These are phyloP conservation scores for Paramormyrops kingsleyae DNA, from an alignment of 2,113 vertebrate species.

Conservation along the genomic window DNA sequence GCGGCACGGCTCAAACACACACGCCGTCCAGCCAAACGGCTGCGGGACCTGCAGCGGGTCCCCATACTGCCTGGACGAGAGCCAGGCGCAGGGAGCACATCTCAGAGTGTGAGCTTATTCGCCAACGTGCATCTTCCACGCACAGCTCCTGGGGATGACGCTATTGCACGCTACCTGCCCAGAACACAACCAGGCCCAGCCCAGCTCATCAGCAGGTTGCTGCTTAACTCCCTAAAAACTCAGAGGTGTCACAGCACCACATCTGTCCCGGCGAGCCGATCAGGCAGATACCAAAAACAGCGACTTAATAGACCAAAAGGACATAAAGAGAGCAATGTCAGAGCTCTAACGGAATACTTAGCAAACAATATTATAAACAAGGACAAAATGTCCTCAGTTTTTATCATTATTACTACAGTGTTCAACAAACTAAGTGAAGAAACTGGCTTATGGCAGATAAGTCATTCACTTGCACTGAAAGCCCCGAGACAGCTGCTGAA, in stretches of 20 bases:
- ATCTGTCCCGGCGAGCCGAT: background rate
- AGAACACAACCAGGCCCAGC: background rate
- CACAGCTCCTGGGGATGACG: background rate
- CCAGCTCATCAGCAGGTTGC: background rate
- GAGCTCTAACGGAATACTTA: background rate
- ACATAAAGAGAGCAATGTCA: background rate
- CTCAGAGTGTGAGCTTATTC: background rate
- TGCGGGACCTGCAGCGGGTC: background rate
- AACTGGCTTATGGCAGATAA: background rate
- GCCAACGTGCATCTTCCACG: background rate
- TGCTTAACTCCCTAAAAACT: background rate
- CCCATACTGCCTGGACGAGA: background rate
- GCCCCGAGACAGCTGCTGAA: background rate
- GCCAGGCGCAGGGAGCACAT: background rate
- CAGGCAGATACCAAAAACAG: background rate
- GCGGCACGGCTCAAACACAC: background rate
- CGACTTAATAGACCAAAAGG: background rate
- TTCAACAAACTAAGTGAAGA: background rate
- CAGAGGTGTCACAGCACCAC: background rate
- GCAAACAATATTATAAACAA: background rate
- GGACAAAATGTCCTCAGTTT: background rate
- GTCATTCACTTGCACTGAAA: background rate
- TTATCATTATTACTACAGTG: background rate
- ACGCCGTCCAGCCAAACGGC: background rate
- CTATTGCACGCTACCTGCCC: background rate